These are phyloP conservation scores for Prionailurus bengalensis DNA, from an alignment of 2,113 vertebrate genomes.

Conservation along the genomic window DNA sequence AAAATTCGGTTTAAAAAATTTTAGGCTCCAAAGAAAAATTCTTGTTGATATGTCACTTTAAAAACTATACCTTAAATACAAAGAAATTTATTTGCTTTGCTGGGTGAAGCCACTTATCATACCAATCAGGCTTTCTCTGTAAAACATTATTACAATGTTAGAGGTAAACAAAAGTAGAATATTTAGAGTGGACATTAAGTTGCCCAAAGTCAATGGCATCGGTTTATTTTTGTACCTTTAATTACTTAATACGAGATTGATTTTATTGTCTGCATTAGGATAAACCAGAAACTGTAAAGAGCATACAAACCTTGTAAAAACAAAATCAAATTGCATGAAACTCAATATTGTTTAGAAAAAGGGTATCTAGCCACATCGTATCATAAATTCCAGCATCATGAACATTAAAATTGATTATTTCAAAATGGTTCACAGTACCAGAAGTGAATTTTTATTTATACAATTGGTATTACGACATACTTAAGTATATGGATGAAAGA, in stretches of 20 bases:
- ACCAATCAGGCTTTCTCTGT: neutral
- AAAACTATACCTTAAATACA: neutral
- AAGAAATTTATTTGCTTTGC: neutral
- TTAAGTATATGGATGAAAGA: neutral
- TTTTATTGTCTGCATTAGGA: neutral
- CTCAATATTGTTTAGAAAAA: neutral
- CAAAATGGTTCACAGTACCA: neutral
- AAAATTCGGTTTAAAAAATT: neutral
- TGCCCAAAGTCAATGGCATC: constrained; percentile 20
- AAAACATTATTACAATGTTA: neutral
- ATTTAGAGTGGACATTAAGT: neutral
- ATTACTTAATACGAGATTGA: neutral
- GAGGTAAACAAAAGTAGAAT: neutral
- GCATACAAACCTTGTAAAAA: constrained; percentile 25
- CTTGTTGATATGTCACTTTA: neutral
- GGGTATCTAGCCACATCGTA: neutral
- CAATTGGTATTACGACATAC: neutral
- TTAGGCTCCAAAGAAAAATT: neutral
- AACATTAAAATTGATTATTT: constrained; percentile 36
- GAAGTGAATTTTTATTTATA: neutral
- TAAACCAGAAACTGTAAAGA: constrained; percentile 30
- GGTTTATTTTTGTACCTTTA: constrained; percentile 25
- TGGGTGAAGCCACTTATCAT: neutral
- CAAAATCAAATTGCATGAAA: constrained; percentile 53
- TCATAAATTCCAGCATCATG: neutral